These are phyloP conservation scores for Colistium nudipinnis DNA, from an alignment of 2,113 vertebrate genomes.

Conservation along the genomic window DNA sequence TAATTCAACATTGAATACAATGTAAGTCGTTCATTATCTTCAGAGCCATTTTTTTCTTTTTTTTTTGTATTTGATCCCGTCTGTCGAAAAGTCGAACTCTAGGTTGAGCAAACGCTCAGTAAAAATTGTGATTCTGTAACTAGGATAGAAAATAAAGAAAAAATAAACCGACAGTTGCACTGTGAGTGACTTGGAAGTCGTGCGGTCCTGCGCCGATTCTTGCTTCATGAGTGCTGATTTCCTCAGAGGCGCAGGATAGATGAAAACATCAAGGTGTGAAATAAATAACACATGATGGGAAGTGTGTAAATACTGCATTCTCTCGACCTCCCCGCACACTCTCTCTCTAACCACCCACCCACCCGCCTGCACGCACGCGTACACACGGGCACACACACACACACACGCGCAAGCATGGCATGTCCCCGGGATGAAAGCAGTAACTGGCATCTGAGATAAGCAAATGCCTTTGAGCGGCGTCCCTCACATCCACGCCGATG, in stretches of 20 bases:
- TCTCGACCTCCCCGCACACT: conserved; percentile 56
- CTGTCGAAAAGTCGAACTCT: conserved; percentile 5
- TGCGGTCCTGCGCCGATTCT: conserved; percentile 60
- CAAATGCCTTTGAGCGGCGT: conserved; percentile 78
- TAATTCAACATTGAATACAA: too few species aligned
- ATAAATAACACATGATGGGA: conserved; percentile 74
- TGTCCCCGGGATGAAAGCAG: conserved; percentile 77
- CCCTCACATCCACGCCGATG: conserved; percentile 78
- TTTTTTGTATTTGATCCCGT: conserved; percentile 21
- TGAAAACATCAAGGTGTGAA: conserved; percentile 79
- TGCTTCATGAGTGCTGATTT: conserved; percentile 65
- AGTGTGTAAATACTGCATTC: conserved; percentile 75
- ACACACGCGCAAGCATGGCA: conserved; percentile 39
- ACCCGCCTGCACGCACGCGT: conserved; percentile 24
- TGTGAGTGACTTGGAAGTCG: conserved; percentile 56
- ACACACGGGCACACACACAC: conserved; percentile 45
- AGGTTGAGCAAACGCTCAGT: conserved; percentile 9
- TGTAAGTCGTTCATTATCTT: neutral
- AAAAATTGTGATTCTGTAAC: conserved; percentile 42
- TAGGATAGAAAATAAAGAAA: conserved; percentile 29
- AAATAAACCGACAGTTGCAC: conserved; percentile 34
- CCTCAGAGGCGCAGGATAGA: conserved; percentile 63
- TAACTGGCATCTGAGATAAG: conserved; percentile 81
- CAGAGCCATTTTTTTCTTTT: too few species aligned
- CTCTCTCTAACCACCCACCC: conserved; percentile 40